Evolutionary conservation across 1,140 invertebrate genomes (phyloP).

Genomic region (Drosophila kohkoa): DNA sequence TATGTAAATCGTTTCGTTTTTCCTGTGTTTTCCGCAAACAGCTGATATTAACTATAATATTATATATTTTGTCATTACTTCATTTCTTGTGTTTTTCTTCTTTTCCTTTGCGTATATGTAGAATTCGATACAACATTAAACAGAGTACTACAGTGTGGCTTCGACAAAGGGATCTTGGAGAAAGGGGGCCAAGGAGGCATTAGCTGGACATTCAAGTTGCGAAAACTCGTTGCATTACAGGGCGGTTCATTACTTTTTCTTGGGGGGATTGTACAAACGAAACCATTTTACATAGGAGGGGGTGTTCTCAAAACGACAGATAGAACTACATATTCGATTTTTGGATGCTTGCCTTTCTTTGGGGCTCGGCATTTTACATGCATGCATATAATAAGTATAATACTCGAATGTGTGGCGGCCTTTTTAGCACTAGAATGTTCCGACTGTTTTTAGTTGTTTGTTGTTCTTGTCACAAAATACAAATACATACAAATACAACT

Average conservation of each 20-base stretch:
- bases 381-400: constrained; percentile 55
- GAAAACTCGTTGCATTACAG: constrained; percentile 46
- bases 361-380: constrained; percentile 25
- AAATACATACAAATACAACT: constrained; percentile 34
- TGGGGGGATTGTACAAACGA: constrained; percentile 68
- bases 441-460: constrained; percentile 35
- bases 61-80: constrained; percentile 31
- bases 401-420: constrained; percentile 72
- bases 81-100: constrained; percentile 28
- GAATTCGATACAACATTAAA: constrained; percentile 79
- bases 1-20: constrained; percentile 44
- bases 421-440: constrained; percentile 77
- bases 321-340: constrained; percentile 32
- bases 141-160: constrained; percentile 69
- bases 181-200: constrained; percentile 12
- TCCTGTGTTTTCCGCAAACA: constrained; percentile 56
- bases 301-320: constrained; percentile 19
- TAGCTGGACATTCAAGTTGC: constrained; percentile 52
- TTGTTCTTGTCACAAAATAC: constrained; percentile 51
- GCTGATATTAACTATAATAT: constrained; percentile 60
- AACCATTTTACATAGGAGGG: constrained; percentile 58
- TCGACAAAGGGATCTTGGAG: constrained; percentile 19
- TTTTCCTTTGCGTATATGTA: constrained; percentile 58
- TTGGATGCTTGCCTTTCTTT: constrained; percentile 37
- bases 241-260: constrained; percentile 30